Base-by-base conservation (phyloP, 2,113 vertebrate species). In the Percina caprodes region DNA sequence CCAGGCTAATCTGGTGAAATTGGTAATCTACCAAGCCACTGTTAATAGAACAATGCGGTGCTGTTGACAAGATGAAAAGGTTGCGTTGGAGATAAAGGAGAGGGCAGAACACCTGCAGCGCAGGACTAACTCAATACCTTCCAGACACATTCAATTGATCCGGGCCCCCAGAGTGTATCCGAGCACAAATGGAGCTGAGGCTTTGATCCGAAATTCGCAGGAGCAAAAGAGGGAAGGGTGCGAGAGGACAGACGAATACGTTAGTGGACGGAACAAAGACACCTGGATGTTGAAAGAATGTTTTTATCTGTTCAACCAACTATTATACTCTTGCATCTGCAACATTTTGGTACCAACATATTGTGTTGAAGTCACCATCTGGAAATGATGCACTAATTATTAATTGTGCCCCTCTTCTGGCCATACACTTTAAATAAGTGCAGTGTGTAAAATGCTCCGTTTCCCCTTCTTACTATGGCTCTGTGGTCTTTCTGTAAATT, bases 201-300 rank as follows among this genome's bases (percentile, higher is more conserved):
- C 82, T 93, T 91, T 90, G 84, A 90, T 91, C 80, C 60, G n/a
- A 73, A 74, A 83, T 87, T 62, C 52, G 35, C 80, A 55, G 74
- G 85, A 80, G 83, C 48, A 74, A 71, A 51, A 30, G 51, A 30
- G 21, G 67, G 55, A 62, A 69, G 60, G 49, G 73, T 18, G 46
- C 19, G 3, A 81, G 42, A 48, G 39, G 46, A 74, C 11, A 39
- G 55, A 56, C 61, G 62, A 81, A 77, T 26, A 18, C 4, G 30
- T 4, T 30, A 30, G 30, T 4, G 30, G 26, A 67, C 48, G 68
- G 60, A 78, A 69, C 65, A 51, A 70, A 18, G 42, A 30, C 39
- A 63, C 10, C 62, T 42, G 19, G 80, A 61, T 51, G 65, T 61
- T 67, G 2, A 58, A 52, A 39, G 18, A 55, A 71, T 33, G 16